Conservation (phyloP, 2,113 vertebrate species). For the Ia io region DNA sequence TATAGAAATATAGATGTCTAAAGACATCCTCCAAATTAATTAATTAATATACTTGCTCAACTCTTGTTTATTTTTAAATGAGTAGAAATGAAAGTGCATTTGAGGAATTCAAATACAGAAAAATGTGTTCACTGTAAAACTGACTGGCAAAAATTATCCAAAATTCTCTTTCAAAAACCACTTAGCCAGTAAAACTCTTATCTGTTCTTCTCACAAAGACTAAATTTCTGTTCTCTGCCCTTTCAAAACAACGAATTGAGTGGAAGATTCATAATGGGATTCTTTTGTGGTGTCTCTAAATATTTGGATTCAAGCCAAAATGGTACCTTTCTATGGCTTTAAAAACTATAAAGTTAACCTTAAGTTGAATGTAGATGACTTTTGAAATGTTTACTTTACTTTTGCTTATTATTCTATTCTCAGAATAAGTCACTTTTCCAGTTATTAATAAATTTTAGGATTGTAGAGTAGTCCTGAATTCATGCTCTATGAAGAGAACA, state of each 20-base stretch:
- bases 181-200: conserved; percentile 62
- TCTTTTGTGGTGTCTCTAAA: conserved; percentile 33
- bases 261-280: conserved; percentile 50
- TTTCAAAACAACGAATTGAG: conserved; percentile 61
- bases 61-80: neutral
- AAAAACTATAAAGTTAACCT: conserved; percentile 44
- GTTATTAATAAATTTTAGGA: conserved; percentile 1
- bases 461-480: neutral
- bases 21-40: neutral
- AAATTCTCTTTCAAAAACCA: conserved; percentile 52
- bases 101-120: neutral
- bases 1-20: neutral
- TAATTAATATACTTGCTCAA: neutral
- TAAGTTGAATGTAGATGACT: conserved; percentile 43
- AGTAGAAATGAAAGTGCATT: neutral
- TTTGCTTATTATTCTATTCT: conserved; percentile 4
- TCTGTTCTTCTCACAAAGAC: conserved; percentile 60
- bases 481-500: neutral
- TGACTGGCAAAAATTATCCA: conserved; percentile 16
- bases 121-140: neutral
- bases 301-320: conserved; percentile 46
- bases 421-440: conserved; percentile 35
- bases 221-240: conserved; percentile 49
- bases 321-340: neutral
- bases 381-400: conserved; percentile 21